These are phyloP conservation scores for Panzeria rudis DNA, from an alignment of 2,888 invertebrate genomes.

Conservation along the genomic window DNA sequence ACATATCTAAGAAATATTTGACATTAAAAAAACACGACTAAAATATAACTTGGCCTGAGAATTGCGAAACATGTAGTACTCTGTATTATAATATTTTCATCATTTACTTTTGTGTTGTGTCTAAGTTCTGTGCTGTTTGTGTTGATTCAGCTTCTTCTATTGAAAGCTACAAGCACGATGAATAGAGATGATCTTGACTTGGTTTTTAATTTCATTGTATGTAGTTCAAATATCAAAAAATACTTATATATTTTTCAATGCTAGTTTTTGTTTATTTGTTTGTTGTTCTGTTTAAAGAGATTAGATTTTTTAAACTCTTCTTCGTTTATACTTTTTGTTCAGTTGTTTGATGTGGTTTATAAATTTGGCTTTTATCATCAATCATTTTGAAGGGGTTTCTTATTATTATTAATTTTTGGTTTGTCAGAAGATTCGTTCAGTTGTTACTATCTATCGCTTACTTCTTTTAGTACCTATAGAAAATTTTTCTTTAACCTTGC, in stretches of 20 bases:
- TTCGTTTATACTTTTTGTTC: background rate
- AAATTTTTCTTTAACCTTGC: too few species aligned
- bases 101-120: background rate
- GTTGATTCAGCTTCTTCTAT: background rate
- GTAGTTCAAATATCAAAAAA: slow-evolving; percentile 55
- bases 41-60: background rate
- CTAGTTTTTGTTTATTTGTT: background rate
- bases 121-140: background rate
- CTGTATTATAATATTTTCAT: background rate
- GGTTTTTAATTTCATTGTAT: slow-evolving; percentile 55
- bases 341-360: slow-evolving; percentile 28
- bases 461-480: too few species aligned
- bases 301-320: background rate
- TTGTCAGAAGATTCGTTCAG: background rate
- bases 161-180: slow-evolving; percentile 7
- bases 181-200: slow-evolving; percentile 66
- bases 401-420: slow-evolving; percentile 10
- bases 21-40: background rate
- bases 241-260: slow-evolving; percentile 23
- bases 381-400: slow-evolving; percentile 27
- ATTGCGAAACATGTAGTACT: background rate
- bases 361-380: slow-evolving; percentile 13
- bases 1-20: background rate
- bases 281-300: background rate
- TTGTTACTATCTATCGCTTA: too few species aligned